A percentile compares a stretch with the other conserved stretches of the same genome.
Conservation (phyloP, 2,888 invertebrate genomes). For the Cheilosia variabilis region DNA sequence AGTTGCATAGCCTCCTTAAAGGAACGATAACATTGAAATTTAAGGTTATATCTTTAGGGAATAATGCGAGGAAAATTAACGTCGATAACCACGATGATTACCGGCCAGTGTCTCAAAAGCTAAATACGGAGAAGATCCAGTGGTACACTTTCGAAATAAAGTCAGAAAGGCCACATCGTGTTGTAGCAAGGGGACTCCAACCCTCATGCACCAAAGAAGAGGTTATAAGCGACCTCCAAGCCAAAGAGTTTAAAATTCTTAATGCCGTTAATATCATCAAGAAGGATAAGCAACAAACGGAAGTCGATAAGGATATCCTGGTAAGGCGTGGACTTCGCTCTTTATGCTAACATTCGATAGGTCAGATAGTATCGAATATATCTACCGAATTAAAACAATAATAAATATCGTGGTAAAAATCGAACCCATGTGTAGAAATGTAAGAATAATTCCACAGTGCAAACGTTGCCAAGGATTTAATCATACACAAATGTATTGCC, state of each 20-base stretch:
- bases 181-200: background rate
- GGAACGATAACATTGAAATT: background rate
- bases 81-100: background rate
- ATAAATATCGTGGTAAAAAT: background rate
- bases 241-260: constrained; percentile 14
- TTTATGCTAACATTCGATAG: too few species aligned
- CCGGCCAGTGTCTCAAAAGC: background rate
- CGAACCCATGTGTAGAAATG: background rate
- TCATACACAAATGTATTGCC: too few species aligned
- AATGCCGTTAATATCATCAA: constrained; percentile 8
- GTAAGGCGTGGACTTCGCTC: too few species aligned
- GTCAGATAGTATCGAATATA: background rate
- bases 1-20: background rate
- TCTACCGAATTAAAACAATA: background rate
- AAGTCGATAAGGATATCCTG: too few species aligned
- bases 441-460: constrained; percentile 5
- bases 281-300: background rate
- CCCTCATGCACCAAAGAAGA: background rate
- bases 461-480: constrained; percentile 10
- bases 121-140: background rate
- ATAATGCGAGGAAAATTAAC: background rate
- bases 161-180: background rate
- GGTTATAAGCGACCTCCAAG: background rate
- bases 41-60: background rate
- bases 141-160: constrained; percentile 2